Percentiles rank a stretch among this genome's conserved stretches.
These are phyloP conservation scores for Microcebus lehilahytsara DNA, from an alignment of 2,113 vertebrate genomes.

Conservation along the genomic window DNA sequence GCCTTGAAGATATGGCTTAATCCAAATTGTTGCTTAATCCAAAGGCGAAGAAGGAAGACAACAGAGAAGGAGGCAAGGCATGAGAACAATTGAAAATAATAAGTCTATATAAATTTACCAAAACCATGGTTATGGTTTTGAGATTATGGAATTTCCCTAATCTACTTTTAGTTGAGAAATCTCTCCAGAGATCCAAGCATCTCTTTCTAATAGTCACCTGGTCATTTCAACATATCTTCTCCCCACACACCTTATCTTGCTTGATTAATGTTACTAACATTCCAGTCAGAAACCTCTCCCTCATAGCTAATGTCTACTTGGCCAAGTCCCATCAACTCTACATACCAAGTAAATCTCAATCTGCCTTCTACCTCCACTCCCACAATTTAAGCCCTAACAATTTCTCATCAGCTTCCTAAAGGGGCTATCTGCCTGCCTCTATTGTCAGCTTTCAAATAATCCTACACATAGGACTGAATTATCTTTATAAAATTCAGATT, in stretches of 20 bases:
- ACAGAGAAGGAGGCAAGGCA: background rate
- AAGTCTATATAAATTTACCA: background rate
- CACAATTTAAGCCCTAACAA: background rate
- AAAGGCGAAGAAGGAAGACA: background rate
- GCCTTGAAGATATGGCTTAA: background rate
- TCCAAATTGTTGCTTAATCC: background rate
- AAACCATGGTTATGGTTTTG: background rate
- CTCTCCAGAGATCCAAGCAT: constrained; percentile 8
- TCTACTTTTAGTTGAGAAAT: constrained; percentile 30
- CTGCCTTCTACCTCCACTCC: background rate
- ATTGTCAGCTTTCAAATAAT: background rate
- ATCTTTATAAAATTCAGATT: background rate
- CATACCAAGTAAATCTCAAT: constrained; percentile 26
- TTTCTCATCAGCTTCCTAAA: background rate
- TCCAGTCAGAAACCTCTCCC: constrained; percentile 53
- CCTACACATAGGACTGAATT: background rate
- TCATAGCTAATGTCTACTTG: background rate
- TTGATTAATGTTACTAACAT: constrained; percentile 69
- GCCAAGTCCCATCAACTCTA: constrained; percentile 12
- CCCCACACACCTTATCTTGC: constrained; percentile 48
- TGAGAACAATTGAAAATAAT: background rate
- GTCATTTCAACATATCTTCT: background rate
- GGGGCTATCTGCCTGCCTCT: background rate
- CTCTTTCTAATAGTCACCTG: constrained; percentile 1
- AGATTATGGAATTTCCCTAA: constrained; percentile 35